Evolutionary conservation across 2,113 vertebrate species (phyloP), one percentile per base, ranked within the genome.

Genomic region (Oryzias melastigma): DNA sequence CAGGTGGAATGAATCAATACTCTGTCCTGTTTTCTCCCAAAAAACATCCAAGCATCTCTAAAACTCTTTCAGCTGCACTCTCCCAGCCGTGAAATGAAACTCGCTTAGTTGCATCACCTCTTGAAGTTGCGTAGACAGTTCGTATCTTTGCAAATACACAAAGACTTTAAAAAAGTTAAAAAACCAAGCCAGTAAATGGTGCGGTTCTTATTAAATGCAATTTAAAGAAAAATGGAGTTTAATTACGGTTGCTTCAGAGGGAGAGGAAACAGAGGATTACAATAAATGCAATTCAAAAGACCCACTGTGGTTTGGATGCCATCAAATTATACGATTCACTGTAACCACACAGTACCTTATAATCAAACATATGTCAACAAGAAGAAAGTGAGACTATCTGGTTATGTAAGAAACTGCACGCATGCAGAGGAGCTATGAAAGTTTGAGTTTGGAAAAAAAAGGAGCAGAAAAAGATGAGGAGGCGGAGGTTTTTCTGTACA

Each of bases 1-100:
- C 74, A 81, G 82, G 75, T 78, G 73, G 65, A 70, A 46, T 61
- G 66, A 75, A 78, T 80, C 82, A 81, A 60, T 35, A 42, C 60
- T 51, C 41, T 58, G 49, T 55, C 24, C 64, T 27, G 51, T 16
- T 52, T 71, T 73, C 44, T 41, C 53, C 44, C 51, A 25, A 25
- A 68, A 69, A 67, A 49, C 59, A 65, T 75, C 14, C 40, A 16
- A 56, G 61, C 63, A n/a, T 61, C 59, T 58, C 35, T 19, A 5
- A 65, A 35, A 1, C n/a, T 60, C 1, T 50, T 65, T 65, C 41
- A 42, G 52, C 35, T 52, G 48, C 44, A 27, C 64, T 75, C 27
- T 47, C 10, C 44, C 22, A 61, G 54, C 40, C 48, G 40, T 48
- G 14, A 62, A 65, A 68, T 52, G 19, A 56, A 71, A 64, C 19